Conservation (phyloP, 2,888 invertebrate genomes). For the Coecobrya sp. region DNA sequence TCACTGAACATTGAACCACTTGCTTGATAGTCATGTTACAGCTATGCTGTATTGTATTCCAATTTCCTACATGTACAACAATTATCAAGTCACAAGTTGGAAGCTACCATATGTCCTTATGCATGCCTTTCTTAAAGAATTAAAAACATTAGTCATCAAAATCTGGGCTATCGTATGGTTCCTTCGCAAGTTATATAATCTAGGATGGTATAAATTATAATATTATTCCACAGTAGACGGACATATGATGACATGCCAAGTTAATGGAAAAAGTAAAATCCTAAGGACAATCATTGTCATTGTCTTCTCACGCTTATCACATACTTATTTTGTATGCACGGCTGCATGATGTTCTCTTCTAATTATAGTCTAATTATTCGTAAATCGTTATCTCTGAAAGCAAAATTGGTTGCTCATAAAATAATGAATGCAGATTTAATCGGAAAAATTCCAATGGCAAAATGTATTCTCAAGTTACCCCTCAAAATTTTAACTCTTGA, state of each 20-base stretch:
- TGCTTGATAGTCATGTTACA: background rate
- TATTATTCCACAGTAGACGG: too few relatives aligned
- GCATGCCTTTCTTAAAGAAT: background rate
- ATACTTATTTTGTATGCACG: background rate
- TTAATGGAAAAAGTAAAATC: background rate
- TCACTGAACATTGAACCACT: slow-evolving; percentile 20
- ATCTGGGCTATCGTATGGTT: background rate
- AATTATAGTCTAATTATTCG: background rate
- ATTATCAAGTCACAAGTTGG: background rate
- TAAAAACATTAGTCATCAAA: slow-evolving; percentile 59
- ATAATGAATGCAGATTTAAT: too few relatives aligned
- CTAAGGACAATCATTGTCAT: background rate
- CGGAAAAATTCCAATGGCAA: too few relatives aligned
- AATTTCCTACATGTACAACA: background rate
- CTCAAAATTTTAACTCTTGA: too few relatives aligned
- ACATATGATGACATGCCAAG: background rate
- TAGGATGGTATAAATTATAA: background rate
- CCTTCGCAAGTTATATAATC: background rate
- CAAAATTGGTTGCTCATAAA: too few relatives aligned
- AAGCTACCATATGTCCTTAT: slow-evolving; percentile 22
- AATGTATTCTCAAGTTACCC: too few relatives aligned
- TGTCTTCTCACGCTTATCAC: background rate
- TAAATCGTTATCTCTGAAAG: background rate
- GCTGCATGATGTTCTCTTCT: background rate
- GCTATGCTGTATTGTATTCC: background rate